These are phyloP conservation scores for Bovichtus variegatus DNA, from an alignment of 2,797 vertebrate species.

Conservation along the genomic window DNA sequence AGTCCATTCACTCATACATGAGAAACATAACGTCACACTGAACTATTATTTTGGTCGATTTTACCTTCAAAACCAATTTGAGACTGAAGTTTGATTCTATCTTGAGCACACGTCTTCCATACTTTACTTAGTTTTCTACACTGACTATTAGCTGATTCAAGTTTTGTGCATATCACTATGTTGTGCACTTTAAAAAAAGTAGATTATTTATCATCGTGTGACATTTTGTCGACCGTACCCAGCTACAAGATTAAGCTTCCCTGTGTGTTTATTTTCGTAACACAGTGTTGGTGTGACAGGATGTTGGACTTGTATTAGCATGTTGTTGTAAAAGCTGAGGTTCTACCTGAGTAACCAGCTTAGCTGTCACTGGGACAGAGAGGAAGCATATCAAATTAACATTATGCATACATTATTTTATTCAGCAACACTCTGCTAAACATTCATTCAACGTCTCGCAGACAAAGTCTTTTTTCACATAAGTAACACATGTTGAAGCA, in stretches of 20 bases:
- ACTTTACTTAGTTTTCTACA: not conserved
- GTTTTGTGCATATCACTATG: not conserved
- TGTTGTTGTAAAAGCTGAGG: conserved; percentile 1
- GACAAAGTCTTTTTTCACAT: not conserved
- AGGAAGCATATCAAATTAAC: not conserved
- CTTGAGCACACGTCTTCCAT: not conserved
- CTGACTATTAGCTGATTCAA: not conserved
- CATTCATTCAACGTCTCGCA: not conserved
- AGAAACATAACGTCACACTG: not conserved
- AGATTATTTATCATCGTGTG: not conserved
- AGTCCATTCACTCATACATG: too few species aligned
- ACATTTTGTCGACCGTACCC: not conserved
- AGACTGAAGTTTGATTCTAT: not conserved
- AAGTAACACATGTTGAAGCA: not conserved
- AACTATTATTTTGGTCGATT: not conserved
- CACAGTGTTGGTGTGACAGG: not conserved
- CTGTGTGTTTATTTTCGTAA: not conserved
- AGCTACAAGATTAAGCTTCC: not conserved
- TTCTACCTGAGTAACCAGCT: conserved; percentile 10
- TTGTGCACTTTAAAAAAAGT: not conserved
- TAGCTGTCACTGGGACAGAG: not conserved
- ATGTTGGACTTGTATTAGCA: conserved; percentile 16
- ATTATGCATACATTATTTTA: not conserved
- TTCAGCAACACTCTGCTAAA: not conserved
- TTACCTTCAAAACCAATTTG: not conserved